These are phyloP conservation scores for Phymorhynchus buccinoides DNA, from an alignment of 1,140 invertebrate species.

Conservation along the genomic window DNA sequence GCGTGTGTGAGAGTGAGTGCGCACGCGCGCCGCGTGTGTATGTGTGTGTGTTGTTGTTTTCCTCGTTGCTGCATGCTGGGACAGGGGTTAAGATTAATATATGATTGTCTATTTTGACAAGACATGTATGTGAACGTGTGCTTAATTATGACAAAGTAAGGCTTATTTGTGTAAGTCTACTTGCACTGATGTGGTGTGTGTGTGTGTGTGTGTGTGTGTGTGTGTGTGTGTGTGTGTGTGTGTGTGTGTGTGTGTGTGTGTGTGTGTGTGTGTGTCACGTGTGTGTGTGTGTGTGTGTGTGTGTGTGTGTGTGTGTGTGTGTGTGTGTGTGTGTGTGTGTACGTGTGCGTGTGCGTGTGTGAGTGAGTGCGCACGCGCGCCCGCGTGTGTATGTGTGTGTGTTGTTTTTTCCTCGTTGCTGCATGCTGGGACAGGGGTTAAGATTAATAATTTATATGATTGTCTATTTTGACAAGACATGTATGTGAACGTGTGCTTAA, in stretches of 20 bases:
- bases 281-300: background rate
- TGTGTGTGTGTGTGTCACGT: background rate
- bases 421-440: too few relatives aligned
- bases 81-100: too few relatives aligned
- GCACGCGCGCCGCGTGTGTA: background rate
- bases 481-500: background rate
- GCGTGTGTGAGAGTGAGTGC: background rate
- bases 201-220: background rate
- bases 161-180: background rate
- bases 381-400: too few relatives aligned
- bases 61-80: too few relatives aligned
- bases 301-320: slow-evolving; percentile 10
- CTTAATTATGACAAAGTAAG: too few relatives aligned
- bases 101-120: too few relatives aligned
- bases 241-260: slow-evolving; percentile 1
- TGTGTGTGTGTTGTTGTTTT: too few relatives aligned
- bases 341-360: slow-evolving; percentile 19
- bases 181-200: background rate
- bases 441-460: too few relatives aligned
- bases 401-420: too few relatives aligned
- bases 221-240: slow-evolving; percentile 10
- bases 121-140: background rate
- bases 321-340: slow-evolving; percentile 5
- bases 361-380: slow-evolving; percentile 1
- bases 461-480: background rate